Base-by-base conservation (phyloP, 2,113 vertebrate genomes). In the Speoplatyrhinus poulsoni region DNA sequence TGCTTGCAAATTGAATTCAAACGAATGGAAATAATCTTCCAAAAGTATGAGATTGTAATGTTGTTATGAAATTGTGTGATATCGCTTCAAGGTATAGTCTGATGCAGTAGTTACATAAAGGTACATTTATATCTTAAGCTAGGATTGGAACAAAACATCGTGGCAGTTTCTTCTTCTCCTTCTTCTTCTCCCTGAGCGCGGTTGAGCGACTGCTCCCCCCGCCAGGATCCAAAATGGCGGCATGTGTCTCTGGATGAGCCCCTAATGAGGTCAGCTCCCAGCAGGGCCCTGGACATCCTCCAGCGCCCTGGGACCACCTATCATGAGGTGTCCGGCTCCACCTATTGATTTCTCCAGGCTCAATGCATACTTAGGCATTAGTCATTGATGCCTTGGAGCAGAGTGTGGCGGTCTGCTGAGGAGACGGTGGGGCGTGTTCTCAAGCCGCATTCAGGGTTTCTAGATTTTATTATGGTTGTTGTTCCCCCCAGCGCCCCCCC, bases 321-420 rank as follows among this genome's bases (percentile, higher is more conserved):
- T 81, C 79, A 81, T 81, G 77, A 86, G 79, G 77, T 76, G 71
- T 62, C 71, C 57, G 65, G 73, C 69, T 83, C 77, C 69, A 46
- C 47, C 75, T 75, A 85, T 87, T 88, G 86, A 90, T 87, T 62
- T 66, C 68, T 36, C 64, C 41, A 16, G 70, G 61, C 72, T 82
- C 70, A 80, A 85, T 67, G 46, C 72, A 72, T 71, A 69, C 77
- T 82, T 80, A 65, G 60, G 65, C 36, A 41, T 41, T 41, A 41
- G 62, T 77, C 77, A 77, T 67, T 71, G 59, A 63, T 74, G 62
- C 70, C 72, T 75, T 73, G 71, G 67, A 77, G 81, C 77, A 69
- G 70, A 65, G 65, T 73, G 66, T 76, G 70, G 76, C 68, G 67
- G 72, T 11, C 60, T 9, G 46, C 4, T 16, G 41, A 61, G 60